Conservation (phyloP, 2,888 invertebrate genomes). For the Yponomeuta plumbellus region DNA sequence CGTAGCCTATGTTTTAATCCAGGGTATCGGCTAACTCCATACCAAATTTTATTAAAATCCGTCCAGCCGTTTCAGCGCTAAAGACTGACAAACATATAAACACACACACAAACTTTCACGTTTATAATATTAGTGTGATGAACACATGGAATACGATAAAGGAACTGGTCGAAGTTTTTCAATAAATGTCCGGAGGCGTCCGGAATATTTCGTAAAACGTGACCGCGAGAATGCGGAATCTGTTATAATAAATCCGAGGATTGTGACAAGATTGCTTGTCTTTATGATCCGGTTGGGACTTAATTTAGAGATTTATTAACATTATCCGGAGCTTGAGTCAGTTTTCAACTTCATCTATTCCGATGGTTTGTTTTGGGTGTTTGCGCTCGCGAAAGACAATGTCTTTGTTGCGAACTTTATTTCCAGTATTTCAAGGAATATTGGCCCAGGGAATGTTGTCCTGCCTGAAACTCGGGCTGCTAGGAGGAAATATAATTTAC, state of each 20-base stretch:
- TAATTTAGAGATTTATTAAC: slow-evolving; percentile 1
- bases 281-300: neutral
- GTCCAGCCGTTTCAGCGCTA: too few species aligned
- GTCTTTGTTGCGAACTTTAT: neutral
- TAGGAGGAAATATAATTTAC: too few species aligned
- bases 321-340: neutral
- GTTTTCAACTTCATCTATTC: neutral
- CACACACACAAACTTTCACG: too few species aligned
- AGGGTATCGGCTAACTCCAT: too few species aligned
- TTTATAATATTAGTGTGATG: too few species aligned
- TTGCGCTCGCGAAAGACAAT: neutral
- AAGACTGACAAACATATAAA: too few species aligned
- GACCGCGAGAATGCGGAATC: neutral
- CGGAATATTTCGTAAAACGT: neutral
- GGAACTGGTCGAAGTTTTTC: neutral
- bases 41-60: too few species aligned
- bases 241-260: neutral
- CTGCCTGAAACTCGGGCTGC: too few species aligned
- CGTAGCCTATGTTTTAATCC: too few species aligned
- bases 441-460: too few species aligned
- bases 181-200: neutral
- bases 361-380: neutral
- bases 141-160: neutral
- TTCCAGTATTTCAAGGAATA: neutral
- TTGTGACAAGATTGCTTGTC: slow-evolving; percentile 3